Evolutionary conservation across 2,888 invertebrate genomes (phyloP).

Genomic region (Panopea generosa): DNA sequence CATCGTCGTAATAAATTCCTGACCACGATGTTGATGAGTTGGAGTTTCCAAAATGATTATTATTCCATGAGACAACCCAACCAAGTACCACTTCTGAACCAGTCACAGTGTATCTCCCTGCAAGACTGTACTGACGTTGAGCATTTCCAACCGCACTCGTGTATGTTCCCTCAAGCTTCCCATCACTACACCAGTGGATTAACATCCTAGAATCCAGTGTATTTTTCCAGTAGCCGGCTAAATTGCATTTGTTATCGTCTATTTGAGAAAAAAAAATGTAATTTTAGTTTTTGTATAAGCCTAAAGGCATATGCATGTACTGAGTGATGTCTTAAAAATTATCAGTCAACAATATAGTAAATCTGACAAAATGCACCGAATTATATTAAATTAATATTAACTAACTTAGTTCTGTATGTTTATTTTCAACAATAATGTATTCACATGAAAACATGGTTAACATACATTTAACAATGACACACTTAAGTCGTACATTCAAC

Average conservation of each 20-base stretch:
- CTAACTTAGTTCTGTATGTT: too few relatives aligned
- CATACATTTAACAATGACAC: too few relatives aligned
- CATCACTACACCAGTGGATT: not conserved
- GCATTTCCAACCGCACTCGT: conserved; percentile 17
- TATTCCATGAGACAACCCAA: conserved; percentile 21
- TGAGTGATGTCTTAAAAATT: too few relatives aligned
- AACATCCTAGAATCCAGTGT: conserved; percentile 6
- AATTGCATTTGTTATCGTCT: not conserved
- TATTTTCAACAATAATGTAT: too few relatives aligned
- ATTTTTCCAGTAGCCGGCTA: conserved; percentile 25
- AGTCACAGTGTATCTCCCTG: conserved; percentile 21
- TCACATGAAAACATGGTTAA: too few relatives aligned
- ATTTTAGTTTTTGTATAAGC: too few relatives aligned
- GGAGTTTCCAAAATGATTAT: conserved; percentile 18
- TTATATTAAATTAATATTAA: too few relatives aligned
- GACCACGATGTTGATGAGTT: conserved; percentile 17
- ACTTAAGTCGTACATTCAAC: too few relatives aligned
- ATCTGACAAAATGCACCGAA: too few relatives aligned
- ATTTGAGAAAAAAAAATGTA: too few relatives aligned
- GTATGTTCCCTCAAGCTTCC: conserved; percentile 8
- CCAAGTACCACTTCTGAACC: conserved; percentile 1
- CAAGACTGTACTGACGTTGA: conserved; percentile 1
- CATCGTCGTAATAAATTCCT: conserved; percentile 5
- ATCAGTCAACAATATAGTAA: too few relatives aligned
- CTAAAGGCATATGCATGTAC: too few relatives aligned